Percentiles rank a stretch among this genome's conserved stretches.
phyloP scores from a whole-genome alignment of 2,113 vertebrate species.

The Caracal caracal region DNA sequence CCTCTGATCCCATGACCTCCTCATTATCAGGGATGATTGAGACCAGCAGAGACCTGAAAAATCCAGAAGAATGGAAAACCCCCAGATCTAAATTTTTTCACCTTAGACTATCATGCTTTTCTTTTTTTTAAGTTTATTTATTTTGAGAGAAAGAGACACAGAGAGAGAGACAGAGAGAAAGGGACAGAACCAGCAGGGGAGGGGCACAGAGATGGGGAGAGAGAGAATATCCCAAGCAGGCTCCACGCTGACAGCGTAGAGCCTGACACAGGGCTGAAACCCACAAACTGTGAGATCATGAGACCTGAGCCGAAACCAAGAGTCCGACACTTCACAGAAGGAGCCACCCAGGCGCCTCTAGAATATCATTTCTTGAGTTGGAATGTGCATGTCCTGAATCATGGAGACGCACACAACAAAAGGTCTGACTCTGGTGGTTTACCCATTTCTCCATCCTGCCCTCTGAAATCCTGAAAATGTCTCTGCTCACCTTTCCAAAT shows the following conservation, averaged over 20 bases:
- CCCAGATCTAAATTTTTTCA: background rate
- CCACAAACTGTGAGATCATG: no score
- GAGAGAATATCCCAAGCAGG: no score
- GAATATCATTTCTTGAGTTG: background rate
- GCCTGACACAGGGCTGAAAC: no score
- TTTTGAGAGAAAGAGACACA: no score
- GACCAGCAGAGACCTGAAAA: background rate
- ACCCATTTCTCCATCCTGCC: background rate
- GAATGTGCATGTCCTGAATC: background rate
- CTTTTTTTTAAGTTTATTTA: no score
- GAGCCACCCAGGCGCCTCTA: background rate
- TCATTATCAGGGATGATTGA: background rate
- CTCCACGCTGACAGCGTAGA: no score
- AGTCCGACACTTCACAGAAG: no score
- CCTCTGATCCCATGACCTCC: background rate
- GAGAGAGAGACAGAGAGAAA: no score
- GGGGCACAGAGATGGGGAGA: no score
- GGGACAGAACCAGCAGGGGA: no score
- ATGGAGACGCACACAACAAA: background rate
- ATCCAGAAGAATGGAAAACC: background rate
- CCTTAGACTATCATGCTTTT: background rate
- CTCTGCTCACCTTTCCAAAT: background rate
- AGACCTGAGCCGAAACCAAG: no score
- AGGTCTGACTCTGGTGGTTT: background rate
- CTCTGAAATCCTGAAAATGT: background rate